Percentiles rank a stretch among this genome's conserved stretches.
Conservation (phyloP, 2,888 invertebrate species). For the Mesochorus sp. region DNA sequence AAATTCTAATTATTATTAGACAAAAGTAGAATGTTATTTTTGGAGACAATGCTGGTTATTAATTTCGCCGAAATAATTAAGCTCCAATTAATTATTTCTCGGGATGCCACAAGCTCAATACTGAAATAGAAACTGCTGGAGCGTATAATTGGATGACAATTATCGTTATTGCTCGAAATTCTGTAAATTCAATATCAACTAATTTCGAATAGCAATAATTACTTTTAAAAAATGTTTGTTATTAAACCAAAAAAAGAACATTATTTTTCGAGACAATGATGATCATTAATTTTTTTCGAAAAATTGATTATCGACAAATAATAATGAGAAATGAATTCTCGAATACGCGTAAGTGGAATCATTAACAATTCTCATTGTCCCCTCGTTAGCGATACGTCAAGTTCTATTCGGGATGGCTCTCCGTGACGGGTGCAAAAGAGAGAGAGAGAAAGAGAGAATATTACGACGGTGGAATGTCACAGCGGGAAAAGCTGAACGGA, state of each 20-base stretch:
- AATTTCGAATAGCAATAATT: no score
- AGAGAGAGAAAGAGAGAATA: no score
- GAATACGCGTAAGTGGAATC: slow-evolving; percentile 10
- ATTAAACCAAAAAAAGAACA: no score
- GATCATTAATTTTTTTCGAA: neutral
- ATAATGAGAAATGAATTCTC: neutral
- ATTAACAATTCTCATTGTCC: slow-evolving; percentile 38
- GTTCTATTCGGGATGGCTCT: slow-evolving; percentile 37
- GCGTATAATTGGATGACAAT: neutral
- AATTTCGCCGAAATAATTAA: no score
- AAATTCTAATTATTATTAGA: no score
- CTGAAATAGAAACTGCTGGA: no score
- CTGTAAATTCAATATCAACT: no score
- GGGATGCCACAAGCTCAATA: neutral
- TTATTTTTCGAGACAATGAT: no score
- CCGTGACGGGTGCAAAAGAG: slow-evolving; percentile 17
- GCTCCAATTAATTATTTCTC: slow-evolving; percentile 2
- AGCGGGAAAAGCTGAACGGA: slow-evolving; percentile 21
- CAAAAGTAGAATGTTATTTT: no score
- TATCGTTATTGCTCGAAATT: neutral
- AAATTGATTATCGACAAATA: neutral
- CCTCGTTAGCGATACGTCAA: slow-evolving; percentile 38
- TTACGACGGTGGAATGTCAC: slow-evolving; percentile 17
- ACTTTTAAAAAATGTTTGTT: no score
- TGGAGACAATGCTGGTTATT: no score